phyloP scores from a whole-genome alignment of 2,113 vertebrate genomes.

The Elanoides forficatus region DNA sequence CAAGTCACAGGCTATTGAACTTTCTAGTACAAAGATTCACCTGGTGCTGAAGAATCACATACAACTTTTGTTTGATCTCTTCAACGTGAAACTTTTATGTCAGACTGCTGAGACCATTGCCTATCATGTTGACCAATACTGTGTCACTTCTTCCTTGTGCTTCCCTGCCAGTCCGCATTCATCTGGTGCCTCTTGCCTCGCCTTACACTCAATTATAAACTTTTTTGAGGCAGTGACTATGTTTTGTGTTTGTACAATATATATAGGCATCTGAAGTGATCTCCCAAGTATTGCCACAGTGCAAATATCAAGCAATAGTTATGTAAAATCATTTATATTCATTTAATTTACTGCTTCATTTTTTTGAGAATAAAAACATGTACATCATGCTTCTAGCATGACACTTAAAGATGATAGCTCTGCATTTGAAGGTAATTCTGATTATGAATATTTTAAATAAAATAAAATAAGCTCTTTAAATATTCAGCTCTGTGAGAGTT shows the following conservation, averaged over 20 bases:
- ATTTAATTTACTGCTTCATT: neutral
- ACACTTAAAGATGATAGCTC: neutral
- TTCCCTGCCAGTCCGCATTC: neutral
- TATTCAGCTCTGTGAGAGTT: neutral
- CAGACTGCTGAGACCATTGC: neutral
- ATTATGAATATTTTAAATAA: neutral
- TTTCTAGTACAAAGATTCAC: neutral
- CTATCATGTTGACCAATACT: neutral
- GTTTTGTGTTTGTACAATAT: neutral
- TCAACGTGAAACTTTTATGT: neutral
- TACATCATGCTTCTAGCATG: neutral
- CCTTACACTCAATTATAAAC: neutral
- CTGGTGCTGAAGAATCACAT: neutral
- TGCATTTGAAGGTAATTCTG: neutral
- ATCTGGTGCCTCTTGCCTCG: neutral
- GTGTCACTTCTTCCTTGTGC: neutral
- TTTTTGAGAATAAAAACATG: neutral
- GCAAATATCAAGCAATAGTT: neutral
- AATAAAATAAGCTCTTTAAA: neutral
- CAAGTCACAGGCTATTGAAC: neutral
- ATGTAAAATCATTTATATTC: neutral
- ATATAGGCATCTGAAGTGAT: neutral
- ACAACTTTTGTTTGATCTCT: neutral
- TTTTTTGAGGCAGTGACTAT: neutral
- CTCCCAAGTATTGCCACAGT: neutral